phyloP scores from a whole-genome alignment of 2,113 vertebrate species.

The Oncorhynchus masou region DNA sequence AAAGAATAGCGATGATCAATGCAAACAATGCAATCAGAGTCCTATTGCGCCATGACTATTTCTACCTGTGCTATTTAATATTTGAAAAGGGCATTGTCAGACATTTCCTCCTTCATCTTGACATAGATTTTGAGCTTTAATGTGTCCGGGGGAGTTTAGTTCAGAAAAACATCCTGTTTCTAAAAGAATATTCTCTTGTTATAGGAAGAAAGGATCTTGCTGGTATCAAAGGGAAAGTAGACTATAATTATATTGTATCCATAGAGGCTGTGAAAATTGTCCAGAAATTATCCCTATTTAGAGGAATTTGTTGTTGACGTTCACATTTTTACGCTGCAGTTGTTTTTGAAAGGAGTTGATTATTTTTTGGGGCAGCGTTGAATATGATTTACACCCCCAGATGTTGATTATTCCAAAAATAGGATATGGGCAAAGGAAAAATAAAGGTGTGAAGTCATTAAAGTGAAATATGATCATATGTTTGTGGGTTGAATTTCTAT shows the following conservation, averaged over 20 bases:
- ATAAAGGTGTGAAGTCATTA: constrained; percentile 33
- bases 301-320: constrained; percentile 34
- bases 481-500: not conserved
- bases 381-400: constrained; percentile 31
- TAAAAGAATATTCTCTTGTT: constrained; percentile 23
- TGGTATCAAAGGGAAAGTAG: constrained; percentile 13
- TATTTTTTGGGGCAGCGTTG: constrained; percentile 19
- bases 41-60: constrained; percentile 24
- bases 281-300: constrained; percentile 32
- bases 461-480: constrained; percentile 5
- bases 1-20: constrained; percentile 1
- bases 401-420: constrained; percentile 16
- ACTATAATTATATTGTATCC: constrained; percentile 34
- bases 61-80: constrained; percentile 31
- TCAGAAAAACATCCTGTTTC: constrained; percentile 5
- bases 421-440: constrained; percentile 17
- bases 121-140: constrained; percentile 28
- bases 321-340: constrained; percentile 17
- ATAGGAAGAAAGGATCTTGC: constrained; percentile 34
- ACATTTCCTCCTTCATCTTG: constrained; percentile 23
- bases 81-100: constrained; percentile 17
- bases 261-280: constrained; percentile 22
- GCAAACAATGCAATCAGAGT: constrained; percentile 36
- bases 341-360: constrained; percentile 27
- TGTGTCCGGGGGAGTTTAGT: constrained; percentile 34